Base-by-base conservation (phyloP, 2,888 invertebrate species). In the Kryphioiulus occultus region DNA sequence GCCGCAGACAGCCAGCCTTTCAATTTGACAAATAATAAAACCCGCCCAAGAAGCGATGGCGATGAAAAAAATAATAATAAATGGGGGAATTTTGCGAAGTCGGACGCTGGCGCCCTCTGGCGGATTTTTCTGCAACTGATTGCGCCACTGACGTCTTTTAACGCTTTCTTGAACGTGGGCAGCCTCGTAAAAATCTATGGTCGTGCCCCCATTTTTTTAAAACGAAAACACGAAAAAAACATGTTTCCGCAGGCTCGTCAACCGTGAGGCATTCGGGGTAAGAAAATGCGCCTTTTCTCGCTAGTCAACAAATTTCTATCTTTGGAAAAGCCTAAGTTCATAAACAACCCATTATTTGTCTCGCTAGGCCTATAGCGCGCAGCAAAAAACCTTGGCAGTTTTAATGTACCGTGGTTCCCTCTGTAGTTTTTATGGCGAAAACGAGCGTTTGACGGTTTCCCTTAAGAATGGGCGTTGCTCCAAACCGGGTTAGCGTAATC, bases 231-330 rank as follows among this genome's bases (percentile, higher is more conserved):
- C 47, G 15, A 17, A 47, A 59, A 59, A n/a, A n/a, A n/a, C 59
- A 22, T 2, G 59, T 59, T 59, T 59, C 59, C 10, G 7, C 59
- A 22, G 22, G 59, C 59, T 59, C 59, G 59, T 59, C 59, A 59
- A 59, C 59, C 59, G 17, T 22, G 53, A 53, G 12, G 53, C 53
- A 53, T 17, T 17, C 53, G 53, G 53, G 22, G 59, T 59, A 59
- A 59, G 59, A 59, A 59, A 59, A 59, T 59, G n/a, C 59, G 59
- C 59, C 59, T 59, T 59, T 59, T 59, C 59, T 59, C 59, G 59
- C 59, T 59, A n/a, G 59, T 59, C 59, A 59, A 59, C 59, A 59
- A 59, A 59, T 59, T 59, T 59, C 59, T 59, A 59, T 59, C 59
- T 59, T 59, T 22, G 59, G 59, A 59, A 59, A 59, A 59, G 59